Evolutionary conservation across 2,888 invertebrate genomes (phyloP).

Genomic region (Endotricha flammealis): DNA sequence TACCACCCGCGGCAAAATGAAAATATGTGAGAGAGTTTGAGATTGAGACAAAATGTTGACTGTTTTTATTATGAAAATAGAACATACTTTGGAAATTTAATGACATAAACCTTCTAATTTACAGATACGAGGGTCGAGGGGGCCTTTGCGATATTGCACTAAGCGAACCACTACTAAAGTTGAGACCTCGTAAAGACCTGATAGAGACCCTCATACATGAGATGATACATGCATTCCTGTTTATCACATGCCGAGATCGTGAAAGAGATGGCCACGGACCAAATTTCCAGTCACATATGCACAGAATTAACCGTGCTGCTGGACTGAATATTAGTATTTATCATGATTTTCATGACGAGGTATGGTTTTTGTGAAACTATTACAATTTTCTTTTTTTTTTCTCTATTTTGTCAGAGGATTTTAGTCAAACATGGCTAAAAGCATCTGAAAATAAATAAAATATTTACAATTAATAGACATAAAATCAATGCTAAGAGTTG

Average conservation of each 20-base stretch:
- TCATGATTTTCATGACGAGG: constrained; percentile 97
- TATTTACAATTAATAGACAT: too few species aligned
- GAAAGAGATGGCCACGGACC: constrained; percentile 98
- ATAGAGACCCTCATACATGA: constrained; percentile 99
- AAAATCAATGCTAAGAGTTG: too few species aligned
- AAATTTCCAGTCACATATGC: constrained; percentile 95
- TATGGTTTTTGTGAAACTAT: constrained; percentile 61
- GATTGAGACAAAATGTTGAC: too few species aligned
- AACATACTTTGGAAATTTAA: too few species aligned
- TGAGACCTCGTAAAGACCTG: constrained; percentile 95
- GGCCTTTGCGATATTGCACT: constrained; percentile 90
- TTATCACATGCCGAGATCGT: constrained; percentile 88
- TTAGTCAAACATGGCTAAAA: too few species aligned
- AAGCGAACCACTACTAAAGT: constrained; percentile 93
- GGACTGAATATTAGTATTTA: constrained; percentile 95
- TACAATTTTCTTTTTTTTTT: too few species aligned
- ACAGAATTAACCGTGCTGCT: constrained; percentile 90
- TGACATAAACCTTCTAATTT: not conserved
- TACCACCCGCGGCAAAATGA: too few species aligned
- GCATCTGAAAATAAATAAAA: too few species aligned
- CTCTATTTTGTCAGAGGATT: too few species aligned
- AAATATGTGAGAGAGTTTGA: too few species aligned
- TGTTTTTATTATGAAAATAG: too few species aligned
- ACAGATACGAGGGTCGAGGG: constrained; percentile 83
- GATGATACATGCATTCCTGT: constrained; percentile 99